Conservation (phyloP, 2,797 vertebrate genomes). For the Macroramphosus scolopax region DNA sequence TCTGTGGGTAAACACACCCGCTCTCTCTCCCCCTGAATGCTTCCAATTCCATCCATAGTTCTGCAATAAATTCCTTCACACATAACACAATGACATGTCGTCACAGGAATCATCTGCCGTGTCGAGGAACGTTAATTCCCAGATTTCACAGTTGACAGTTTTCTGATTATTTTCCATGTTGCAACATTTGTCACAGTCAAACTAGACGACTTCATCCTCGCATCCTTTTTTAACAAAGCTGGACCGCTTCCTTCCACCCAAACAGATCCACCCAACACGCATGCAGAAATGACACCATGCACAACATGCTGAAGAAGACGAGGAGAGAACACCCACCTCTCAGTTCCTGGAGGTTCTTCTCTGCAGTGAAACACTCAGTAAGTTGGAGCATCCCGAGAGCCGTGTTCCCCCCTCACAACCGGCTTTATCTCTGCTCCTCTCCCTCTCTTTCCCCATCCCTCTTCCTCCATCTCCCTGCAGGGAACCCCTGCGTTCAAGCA, state of each 20-base stretch:
- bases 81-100: neutral
- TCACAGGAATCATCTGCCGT: no score
- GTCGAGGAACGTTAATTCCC: no score
- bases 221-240: no score
- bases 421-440: constrained; percentile 29
- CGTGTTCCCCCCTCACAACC: constrained; percentile 6
- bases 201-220: no score
- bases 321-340: constrained; percentile 39
- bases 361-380: no score
- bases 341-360: neutral
- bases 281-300: no score
- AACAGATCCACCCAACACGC: no score
- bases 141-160: no score
- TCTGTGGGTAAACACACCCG: constrained; percentile 65
- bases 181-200: no score
- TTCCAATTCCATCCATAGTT: constrained; percentile 22
- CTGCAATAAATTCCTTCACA: constrained; percentile 37
- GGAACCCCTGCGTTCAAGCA: constrained; percentile 55
- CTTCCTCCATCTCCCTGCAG: constrained; percentile 26
- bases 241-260: neutral
- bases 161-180: no score
- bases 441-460: constrained; percentile 4
- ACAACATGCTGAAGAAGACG: neutral
- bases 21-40: constrained; percentile 15
- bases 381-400: constrained; percentile 29